Conservation (phyloP, 2,797 vertebrate genomes). For the Erpetoichthys calabaricus region DNA sequence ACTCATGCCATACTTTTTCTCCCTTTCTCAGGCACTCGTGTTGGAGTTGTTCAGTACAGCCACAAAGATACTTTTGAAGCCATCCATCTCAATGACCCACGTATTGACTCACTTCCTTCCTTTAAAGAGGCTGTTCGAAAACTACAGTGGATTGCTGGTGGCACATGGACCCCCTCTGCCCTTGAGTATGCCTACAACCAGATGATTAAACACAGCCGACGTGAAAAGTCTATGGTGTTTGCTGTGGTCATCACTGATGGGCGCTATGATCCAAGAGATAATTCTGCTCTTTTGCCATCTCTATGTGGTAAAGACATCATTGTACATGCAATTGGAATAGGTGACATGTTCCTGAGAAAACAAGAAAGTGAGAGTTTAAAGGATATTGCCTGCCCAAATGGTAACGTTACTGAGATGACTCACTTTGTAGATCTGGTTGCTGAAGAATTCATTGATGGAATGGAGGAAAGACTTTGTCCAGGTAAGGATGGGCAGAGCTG, state of each 20-base stretch:
- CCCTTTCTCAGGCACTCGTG: constrained; percentile 61
- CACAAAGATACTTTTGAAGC: constrained; percentile 89
- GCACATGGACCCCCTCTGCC: constrained; percentile 91
- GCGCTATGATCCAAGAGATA: constrained; percentile 83
- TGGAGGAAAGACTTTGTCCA: constrained; percentile 78
- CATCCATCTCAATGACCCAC: constrained; percentile 74
- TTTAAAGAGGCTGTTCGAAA: constrained; percentile 90
- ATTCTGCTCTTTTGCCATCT: constrained; percentile 64
- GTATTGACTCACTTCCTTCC: constrained; percentile 72
- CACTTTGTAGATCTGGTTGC: constrained; percentile 90
- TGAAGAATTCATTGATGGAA: constrained; percentile 82
- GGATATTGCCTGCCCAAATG: constrained; percentile 71
- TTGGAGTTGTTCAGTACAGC: constrained; percentile 96
- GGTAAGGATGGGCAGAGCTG: constrained; percentile 39
- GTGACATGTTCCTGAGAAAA: constrained; percentile 81
- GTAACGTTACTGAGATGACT: constrained; percentile 74
- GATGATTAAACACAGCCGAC: constrained; percentile 76
- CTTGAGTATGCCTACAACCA: constrained; percentile 86
- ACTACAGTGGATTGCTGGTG: constrained; percentile 93
- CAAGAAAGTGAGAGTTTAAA: constrained; percentile 76
- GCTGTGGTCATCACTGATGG: constrained; percentile 94
- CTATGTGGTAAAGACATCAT: constrained; percentile 64
- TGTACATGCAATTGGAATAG: constrained; percentile 87
- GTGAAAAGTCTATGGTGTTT: constrained; percentile 76
- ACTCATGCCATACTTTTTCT: no score